Evolutionary conservation across 2,888 invertebrate species (phyloP), one percentile per base, ranked within the genome.

Genomic region (Nephrocerus scutellatus): DNA sequence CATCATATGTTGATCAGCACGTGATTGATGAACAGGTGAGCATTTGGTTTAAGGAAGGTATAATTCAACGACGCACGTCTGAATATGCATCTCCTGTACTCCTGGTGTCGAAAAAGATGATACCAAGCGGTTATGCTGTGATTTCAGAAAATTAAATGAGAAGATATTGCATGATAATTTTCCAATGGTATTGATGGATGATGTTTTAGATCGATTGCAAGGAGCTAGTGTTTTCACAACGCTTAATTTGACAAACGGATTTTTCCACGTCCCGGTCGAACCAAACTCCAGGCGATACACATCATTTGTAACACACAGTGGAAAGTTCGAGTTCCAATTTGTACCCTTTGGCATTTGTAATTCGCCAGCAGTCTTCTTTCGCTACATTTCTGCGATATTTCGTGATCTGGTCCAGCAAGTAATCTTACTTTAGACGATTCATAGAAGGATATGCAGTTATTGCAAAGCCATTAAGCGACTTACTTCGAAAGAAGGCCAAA

Each of bases 401-500:
- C 33, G 34, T 7, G 22, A 32, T 2, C 13, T 42, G 10, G 26
- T 42, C 4, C 21, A 20, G 8, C 26, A 28, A 5, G 13, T 5
- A 16, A 1, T 35, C 38, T 2, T 42, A 42, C 12, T 39, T 43
- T 9, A 24, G 38, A 7, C 13, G 32, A 39, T 41, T 8, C 35
- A 43, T 19, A 60, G 57, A 14, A 10, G 28, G 32, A 8, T 43
- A 15, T 41, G 39, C 59, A 5, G 31, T 44, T 10, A 54, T 58
- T 13, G 60, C 61, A 3, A 53, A 50, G 38, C 58, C 56, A 8
- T 41, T 62, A 26, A 54, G 54, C 15, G 57, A 63, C 20, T 20
- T 37, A 15, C 19, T 48, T 5, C n/a, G 14, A 13, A 39, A 41
- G 14, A 20, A 1, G 5, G 19, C 21, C 2, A 6, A 16, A 40